phyloP scores from a whole-genome alignment of 2,888 invertebrate species.

The Apodemia hepburni region DNA sequence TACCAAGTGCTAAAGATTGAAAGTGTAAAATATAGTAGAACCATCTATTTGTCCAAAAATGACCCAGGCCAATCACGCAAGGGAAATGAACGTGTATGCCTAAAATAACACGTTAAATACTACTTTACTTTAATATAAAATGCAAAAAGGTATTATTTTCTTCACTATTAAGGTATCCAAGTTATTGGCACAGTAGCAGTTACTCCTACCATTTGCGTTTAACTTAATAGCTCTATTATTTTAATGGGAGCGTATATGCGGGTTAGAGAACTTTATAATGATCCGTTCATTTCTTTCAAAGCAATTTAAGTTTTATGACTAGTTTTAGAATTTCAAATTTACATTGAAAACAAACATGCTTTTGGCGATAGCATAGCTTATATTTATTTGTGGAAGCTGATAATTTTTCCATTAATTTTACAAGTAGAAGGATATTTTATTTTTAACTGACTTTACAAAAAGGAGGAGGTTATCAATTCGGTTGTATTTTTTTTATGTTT shows the following conservation, averaged over 20 bases:
- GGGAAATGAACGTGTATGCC: too few relatives aligned
- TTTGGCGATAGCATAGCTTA: background rate
- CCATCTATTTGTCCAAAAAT: too few relatives aligned
- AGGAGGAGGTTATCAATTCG: too few relatives aligned
- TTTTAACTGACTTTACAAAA: too few relatives aligned
- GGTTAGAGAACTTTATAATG: conserved; percentile 43
- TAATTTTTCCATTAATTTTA: background rate
- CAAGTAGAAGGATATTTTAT: too few relatives aligned
- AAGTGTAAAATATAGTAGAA: too few relatives aligned
- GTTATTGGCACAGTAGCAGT: conserved; percentile 44
- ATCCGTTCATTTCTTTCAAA: conserved; percentile 27
- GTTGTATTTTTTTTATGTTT: too few relatives aligned
- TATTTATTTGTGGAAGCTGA: conserved; percentile 11
- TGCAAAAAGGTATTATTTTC: conserved; percentile 2
- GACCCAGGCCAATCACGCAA: too few relatives aligned
- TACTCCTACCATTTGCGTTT: conserved; percentile 39
- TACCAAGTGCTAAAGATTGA: too few relatives aligned
- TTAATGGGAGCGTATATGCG: conserved; percentile 47
- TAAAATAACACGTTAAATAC: too few relatives aligned
- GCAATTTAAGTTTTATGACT: conserved; percentile 20
- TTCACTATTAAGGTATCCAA: conserved; percentile 43
- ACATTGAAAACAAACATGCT: conserved; percentile 4
- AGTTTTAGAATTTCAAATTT: conserved; percentile 21
- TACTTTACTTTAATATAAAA: background rate
- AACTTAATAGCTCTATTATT: conserved; percentile 63